Conservation (phyloP, 1,140 invertebrate genomes). For the Agrilus planipennis region DNA sequence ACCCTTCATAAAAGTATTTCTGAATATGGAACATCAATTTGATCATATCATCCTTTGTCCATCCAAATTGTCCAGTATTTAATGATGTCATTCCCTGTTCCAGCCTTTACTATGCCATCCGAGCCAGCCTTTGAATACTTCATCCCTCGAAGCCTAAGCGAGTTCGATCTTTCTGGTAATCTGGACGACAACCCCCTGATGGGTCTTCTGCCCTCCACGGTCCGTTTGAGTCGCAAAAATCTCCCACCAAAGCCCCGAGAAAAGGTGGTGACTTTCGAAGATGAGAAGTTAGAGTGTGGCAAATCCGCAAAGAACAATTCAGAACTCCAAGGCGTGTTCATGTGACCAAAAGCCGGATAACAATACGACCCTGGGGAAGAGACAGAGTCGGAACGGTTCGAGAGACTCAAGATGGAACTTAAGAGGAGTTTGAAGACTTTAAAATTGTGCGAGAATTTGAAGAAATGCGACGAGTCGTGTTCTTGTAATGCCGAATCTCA, state of each 20-base stretch:
- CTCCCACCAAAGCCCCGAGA: constrained; percentile 41
- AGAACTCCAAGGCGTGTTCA: constrained; percentile 46
- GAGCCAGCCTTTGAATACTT: constrained; percentile 66
- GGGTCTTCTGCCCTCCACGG: constrained; percentile 25
- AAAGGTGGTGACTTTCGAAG: constrained; percentile 74
- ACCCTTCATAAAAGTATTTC: too few relatives aligned
- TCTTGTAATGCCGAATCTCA: constrained; percentile 30
- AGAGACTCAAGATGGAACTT: constrained; percentile 14
- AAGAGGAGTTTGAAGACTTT: constrained; percentile 29
- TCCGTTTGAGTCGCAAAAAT: constrained; percentile 28
- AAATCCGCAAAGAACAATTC: too few relatives aligned
- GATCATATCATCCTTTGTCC: too few relatives aligned
- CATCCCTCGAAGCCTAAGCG: constrained; percentile 67
- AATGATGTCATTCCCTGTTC: too few relatives aligned
- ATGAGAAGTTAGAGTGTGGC: constrained; percentile 41
- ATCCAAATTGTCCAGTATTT: too few relatives aligned
- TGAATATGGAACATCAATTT: too few relatives aligned
- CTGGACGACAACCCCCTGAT: constrained; percentile 32
- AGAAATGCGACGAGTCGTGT: constrained; percentile 31
- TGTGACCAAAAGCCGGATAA: constrained; percentile 42
- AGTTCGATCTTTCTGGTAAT: constrained; percentile 58
- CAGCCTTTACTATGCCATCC: too few relatives aligned
- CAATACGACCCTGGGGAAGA: too few relatives aligned
- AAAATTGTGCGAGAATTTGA: constrained; percentile 30
- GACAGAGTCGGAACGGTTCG: constrained; percentile 11